Conservation (phyloP, 1,140 invertebrate genomes). For the Lepidurus packardi region DNA sequence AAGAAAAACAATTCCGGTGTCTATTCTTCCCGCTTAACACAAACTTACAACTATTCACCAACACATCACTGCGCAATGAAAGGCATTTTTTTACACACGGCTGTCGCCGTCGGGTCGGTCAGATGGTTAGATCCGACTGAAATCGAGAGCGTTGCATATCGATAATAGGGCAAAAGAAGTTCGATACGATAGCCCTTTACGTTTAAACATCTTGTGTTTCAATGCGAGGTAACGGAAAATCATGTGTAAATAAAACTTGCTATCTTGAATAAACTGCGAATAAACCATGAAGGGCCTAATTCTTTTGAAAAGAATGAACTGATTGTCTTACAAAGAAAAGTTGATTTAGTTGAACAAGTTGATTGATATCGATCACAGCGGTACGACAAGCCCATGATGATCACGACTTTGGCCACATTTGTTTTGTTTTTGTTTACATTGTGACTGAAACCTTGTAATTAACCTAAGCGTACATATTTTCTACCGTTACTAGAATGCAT, state of each 20-base stretch:
- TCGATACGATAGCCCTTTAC: too few relatives aligned
- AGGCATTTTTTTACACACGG: background rate
- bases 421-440: conserved; percentile 22
- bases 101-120: background rate
- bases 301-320: background rate
- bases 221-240: too few relatives aligned
- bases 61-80: background rate
- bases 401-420: background rate
- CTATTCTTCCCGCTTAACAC: background rate
- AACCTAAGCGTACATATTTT: too few relatives aligned
- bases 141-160: background rate
- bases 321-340: too few relatives aligned
- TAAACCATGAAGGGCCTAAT: too few relatives aligned
- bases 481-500: background rate
- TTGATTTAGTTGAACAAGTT: background rate
- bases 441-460: too few relatives aligned
- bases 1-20: too few relatives aligned
- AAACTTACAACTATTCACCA: background rate
- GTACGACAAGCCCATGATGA: background rate
- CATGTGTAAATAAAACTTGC: background rate
- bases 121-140: background rate
- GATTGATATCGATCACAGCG: background rate
- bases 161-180: background rate
- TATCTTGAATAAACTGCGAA: background rate
- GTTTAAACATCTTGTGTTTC: too few relatives aligned